phyloP scores from a whole-genome alignment of 2,113 vertebrate species.

The Indri indri region DNA sequence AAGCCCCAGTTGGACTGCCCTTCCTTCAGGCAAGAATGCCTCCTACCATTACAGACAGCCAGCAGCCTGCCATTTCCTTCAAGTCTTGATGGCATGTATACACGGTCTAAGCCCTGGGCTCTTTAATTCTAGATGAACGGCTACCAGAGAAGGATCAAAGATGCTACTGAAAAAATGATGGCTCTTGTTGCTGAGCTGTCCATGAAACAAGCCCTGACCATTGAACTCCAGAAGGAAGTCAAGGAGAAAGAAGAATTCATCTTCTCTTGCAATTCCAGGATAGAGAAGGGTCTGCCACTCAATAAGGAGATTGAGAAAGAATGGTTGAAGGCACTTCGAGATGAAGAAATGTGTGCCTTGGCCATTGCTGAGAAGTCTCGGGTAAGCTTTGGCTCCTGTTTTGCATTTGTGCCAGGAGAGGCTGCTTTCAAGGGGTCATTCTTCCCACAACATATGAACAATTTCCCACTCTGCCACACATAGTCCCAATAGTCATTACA shows the following conservation, averaged over 20 bases:
- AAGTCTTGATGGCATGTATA: not conserved
- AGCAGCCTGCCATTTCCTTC: not conserved
- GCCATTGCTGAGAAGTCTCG: conserved; percentile 83
- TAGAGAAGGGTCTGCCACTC: conserved; percentile 89
- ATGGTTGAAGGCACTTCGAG: conserved; percentile 84
- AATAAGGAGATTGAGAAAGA: conserved; percentile 87
- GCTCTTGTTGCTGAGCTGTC: conserved; percentile 90
- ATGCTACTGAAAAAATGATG: conserved; percentile 87
- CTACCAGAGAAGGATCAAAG: conserved; percentile 85
- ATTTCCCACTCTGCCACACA: not conserved
- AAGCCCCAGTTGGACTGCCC: not conserved
- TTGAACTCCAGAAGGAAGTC: conserved; percentile 90
- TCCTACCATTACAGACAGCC: not conserved
- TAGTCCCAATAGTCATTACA: not conserved
- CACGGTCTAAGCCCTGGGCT: not conserved
- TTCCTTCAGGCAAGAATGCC: not conserved
- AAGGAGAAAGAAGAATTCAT: conserved; percentile 89
- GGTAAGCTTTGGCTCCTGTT: conserved; percentile 76
- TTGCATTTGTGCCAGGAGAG: not conserved
- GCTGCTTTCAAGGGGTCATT: not conserved
- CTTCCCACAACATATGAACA: not conserved
- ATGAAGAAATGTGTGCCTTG: conserved; percentile 83
- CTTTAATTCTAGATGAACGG: conserved; percentile 85
- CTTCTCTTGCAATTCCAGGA: conserved; percentile 84
- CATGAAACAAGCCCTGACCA: conserved; percentile 88